Evolutionary conservation across 2,113 vertebrate genomes (phyloP).

Genomic region (Taxidea taxus): DNA sequence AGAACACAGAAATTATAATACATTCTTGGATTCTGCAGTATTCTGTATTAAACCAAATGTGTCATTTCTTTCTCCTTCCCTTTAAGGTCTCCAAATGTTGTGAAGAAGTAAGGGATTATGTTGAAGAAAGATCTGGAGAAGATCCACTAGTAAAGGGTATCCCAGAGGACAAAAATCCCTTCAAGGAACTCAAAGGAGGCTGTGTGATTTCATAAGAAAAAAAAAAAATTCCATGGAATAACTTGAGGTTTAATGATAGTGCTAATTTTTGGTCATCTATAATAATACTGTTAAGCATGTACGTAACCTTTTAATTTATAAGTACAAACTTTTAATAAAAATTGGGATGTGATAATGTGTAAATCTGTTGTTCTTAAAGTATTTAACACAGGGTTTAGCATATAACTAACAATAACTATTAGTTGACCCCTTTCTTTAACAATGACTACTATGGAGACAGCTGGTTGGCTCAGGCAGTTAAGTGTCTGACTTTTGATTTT

Average conservation of each 20-base stretch:
- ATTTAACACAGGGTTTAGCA: neutral
- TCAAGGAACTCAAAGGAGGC: conserved; percentile 98
- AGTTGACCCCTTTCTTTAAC: neutral
- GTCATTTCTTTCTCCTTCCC: conserved; percentile 18
- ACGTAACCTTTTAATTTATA: conserved; percentile 17
- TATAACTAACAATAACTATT: neutral
- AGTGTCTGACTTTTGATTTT: neutral
- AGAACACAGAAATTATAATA: neutral
- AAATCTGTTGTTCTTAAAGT: neutral
- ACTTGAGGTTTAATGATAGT: neutral
- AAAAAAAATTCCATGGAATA: conserved; percentile 7
- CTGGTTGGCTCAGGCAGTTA: neutral
- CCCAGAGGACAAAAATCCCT: conserved; percentile 97
- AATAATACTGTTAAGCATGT: conserved; percentile 16
- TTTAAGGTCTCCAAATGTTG: conserved; percentile 96
- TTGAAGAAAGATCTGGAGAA: conserved; percentile 91
- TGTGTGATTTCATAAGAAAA: conserved; percentile 91
- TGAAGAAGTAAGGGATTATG: conserved; percentile 95
- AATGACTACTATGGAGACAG: neutral
- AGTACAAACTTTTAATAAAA: conserved; percentile 57
- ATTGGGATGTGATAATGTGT: neutral
- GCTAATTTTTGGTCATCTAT: neutral
- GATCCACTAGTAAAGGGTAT: conserved; percentile 95
- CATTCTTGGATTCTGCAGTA: neutral
- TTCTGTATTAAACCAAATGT: neutral